Evolutionary conservation across 2,113 vertebrate species (phyloP).

Genomic region (Melanostigma gelatinosum): DNA sequence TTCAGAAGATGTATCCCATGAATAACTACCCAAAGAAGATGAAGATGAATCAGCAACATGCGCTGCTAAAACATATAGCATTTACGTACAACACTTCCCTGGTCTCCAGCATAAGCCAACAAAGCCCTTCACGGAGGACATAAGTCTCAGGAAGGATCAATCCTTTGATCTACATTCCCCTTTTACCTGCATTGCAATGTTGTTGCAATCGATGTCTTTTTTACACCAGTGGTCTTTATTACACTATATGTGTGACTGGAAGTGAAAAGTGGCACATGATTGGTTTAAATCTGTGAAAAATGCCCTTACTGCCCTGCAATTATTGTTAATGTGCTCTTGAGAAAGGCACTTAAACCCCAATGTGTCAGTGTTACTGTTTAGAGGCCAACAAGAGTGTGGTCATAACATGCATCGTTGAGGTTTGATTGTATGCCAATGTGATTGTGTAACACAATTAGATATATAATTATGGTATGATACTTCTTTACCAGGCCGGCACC

Average conservation of each 20-base stretch:
- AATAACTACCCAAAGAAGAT: conserved; percentile 4
- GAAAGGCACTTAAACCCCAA: neutral
- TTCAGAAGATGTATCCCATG: neutral
- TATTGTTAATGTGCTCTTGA: neutral
- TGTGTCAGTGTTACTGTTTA: neutral
- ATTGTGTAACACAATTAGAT: conserved; percentile 4
- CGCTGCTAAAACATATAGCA: neutral
- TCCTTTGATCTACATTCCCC: neutral
- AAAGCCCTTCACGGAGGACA: neutral
- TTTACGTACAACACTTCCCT: neutral
- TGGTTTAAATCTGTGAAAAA: conserved; percentile 4
- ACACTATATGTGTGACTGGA: neutral
- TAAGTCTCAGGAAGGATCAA: neutral
- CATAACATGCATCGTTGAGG: neutral
- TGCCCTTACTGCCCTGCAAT: neutral
- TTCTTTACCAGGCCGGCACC: neutral
- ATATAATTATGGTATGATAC: neutral
- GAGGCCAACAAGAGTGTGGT: neutral
- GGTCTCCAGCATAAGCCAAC: conserved; percentile 11
- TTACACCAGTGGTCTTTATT: neutral
- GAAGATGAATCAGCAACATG: neutral
- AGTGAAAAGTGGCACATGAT: neutral
- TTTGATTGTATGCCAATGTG: neutral
- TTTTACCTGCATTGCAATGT: neutral
- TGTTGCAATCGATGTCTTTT: neutral